Percentiles rank a stretch among this genome's conserved stretches.
Evolutionary conservation across 2,797 vertebrate genomes (phyloP).

Genomic region (Bothrops alternatus): DNA sequence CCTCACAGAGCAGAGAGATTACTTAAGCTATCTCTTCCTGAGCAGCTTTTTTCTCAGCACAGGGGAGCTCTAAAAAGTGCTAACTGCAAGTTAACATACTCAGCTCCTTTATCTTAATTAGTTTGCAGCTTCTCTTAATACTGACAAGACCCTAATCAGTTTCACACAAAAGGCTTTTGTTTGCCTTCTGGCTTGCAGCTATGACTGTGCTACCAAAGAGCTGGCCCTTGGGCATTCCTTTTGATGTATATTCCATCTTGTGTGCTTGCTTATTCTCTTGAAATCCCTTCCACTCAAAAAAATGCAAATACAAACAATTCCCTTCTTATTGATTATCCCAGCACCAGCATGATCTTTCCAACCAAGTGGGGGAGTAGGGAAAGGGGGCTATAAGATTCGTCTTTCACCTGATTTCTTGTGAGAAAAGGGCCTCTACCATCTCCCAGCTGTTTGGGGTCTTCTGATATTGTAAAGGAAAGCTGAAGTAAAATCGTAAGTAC

Average conservation of each 20-base stretch:
- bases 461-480: not conserved
- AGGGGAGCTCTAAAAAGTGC: not conserved
- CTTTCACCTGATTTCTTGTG: not conserved
- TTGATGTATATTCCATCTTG: not conserved
- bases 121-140: not conserved
- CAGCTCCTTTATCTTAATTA: not conserved
- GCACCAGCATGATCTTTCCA: not conserved
- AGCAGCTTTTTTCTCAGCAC: not conserved
- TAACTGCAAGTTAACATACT: not conserved
- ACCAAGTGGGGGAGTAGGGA: not conserved
- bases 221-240: not conserved
- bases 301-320: not conserved
- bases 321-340: not conserved
- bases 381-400: not conserved
- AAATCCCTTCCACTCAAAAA: not conserved
- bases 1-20: not conserved
- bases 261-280: not conserved
- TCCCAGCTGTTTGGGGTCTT: not conserved
- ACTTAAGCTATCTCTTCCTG: not conserved
- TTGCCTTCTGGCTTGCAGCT: not conserved
- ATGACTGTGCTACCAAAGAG: not conserved
- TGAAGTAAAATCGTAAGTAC: not conserved
- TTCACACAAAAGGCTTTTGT: not conserved
- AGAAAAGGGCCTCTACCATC: not conserved
- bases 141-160: not conserved